Evolutionary conservation across 2,797 vertebrate genomes (phyloP).

Genomic region (Cuculus canorus): DNA sequence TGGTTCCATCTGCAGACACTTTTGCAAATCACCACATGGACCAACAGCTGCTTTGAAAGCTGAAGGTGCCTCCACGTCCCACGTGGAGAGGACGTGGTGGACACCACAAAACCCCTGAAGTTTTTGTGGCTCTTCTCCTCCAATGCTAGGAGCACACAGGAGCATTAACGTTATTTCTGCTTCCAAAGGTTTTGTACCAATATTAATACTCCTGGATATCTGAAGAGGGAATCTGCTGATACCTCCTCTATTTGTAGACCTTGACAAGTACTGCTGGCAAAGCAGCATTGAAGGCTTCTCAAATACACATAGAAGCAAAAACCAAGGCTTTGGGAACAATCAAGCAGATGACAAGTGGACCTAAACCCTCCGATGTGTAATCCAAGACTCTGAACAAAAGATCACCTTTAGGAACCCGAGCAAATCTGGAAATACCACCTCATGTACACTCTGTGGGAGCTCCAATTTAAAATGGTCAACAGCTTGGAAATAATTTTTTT

Average conservation of each 20-base stretch:
- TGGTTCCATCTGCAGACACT: not conserved
- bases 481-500: not conserved
- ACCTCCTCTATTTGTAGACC: not conserved
- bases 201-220: not conserved
- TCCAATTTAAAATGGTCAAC: not conserved
- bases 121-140: not conserved
- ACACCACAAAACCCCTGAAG: not conserved
- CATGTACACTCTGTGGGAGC: not conserved
- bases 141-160: not conserved
- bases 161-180: not conserved
- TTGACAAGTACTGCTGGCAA: fast-evolving
- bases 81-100: not conserved
- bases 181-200: not conserved
- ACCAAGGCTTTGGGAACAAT: not conserved
- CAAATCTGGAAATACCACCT: not conserved
- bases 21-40: not conserved
- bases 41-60: not conserved
- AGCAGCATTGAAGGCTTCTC: not conserved
- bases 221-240: not conserved
- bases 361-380: fast-evolving
- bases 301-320: not conserved
- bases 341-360: not conserved
- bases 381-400: not conserved
- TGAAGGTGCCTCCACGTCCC: not conserved
- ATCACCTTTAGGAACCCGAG: not conserved